Conservation (phyloP, 2,797 vertebrate genomes). For the Catamblyrhynchus diadema region DNA sequence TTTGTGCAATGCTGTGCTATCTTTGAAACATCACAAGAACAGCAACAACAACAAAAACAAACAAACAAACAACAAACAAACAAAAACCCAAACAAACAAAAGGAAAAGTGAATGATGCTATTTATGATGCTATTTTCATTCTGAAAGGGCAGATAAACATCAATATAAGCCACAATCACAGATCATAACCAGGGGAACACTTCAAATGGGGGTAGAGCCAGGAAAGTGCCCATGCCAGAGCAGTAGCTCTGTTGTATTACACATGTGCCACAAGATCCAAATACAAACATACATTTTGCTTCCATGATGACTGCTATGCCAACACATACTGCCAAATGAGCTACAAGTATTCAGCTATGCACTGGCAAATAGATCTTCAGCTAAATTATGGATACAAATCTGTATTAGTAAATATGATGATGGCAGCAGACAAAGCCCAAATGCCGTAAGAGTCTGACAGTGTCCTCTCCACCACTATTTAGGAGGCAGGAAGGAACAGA, state of each 20-base stretch:
- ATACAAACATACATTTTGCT: neutral
- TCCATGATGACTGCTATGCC: neutral
- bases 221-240: neutral
- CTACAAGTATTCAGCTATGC: neutral
- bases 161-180: neutral
- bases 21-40: neutral
- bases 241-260: neutral
- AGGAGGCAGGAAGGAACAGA: neutral
- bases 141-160: neutral
- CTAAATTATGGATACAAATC: slow-evolving; percentile 14
- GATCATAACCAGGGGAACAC: neutral
- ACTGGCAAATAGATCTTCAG: neutral
- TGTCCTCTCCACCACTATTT: neutral
- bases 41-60: neutral
- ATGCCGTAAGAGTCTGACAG: neutral
- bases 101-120: neutral
- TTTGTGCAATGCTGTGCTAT: neutral
- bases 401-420: neutral
- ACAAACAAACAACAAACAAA: neutral
- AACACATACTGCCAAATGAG: neutral
- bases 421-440: neutral
- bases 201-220: neutral
- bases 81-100: neutral
- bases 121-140: neutral
- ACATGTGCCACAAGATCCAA: neutral